Evolutionary conservation across 2,113 vertebrate species (phyloP).

Genomic region (Ageneiosus marmoratus): DNA sequence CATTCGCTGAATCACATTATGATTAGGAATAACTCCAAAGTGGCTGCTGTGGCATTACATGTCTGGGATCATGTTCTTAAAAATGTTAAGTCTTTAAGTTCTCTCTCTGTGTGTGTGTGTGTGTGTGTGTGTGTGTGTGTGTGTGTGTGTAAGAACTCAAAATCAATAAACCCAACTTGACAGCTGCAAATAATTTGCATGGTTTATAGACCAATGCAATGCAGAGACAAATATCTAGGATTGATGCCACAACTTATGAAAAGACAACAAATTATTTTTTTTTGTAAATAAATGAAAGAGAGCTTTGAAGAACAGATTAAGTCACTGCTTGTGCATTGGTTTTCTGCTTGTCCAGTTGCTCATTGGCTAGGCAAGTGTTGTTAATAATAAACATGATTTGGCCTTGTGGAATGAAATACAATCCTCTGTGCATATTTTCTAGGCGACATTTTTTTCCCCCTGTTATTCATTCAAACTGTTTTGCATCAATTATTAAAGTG

Average conservation of each 20-base stretch:
- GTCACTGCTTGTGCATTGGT: neutral
- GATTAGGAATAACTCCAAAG: neutral
- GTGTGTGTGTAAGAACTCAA: neutral
- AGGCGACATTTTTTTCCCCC: conserved; percentile 4
- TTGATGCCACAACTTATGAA: too few species aligned
- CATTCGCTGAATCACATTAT: neutral
- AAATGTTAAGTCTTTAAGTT: neutral
- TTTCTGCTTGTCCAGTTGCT: neutral
- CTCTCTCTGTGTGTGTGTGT: neutral
- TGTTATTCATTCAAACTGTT: neutral
- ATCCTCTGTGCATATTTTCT: neutral
- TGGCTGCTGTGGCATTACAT: too few species aligned
- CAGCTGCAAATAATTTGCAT: neutral
- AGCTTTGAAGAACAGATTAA: neutral
- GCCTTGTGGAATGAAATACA: neutral
- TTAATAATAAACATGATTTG: neutral
- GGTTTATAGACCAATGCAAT: too few species aligned
- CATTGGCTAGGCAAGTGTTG: neutral
- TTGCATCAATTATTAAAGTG: conserved; percentile 12
- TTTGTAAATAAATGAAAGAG: neutral
- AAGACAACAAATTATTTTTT: neutral
- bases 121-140: neutral
- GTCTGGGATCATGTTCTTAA: neutral
- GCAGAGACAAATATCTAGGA: too few species aligned
- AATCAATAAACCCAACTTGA: neutral